Conservation (phyloP, 2,797 vertebrate species). For the Malurus splendens region DNA sequence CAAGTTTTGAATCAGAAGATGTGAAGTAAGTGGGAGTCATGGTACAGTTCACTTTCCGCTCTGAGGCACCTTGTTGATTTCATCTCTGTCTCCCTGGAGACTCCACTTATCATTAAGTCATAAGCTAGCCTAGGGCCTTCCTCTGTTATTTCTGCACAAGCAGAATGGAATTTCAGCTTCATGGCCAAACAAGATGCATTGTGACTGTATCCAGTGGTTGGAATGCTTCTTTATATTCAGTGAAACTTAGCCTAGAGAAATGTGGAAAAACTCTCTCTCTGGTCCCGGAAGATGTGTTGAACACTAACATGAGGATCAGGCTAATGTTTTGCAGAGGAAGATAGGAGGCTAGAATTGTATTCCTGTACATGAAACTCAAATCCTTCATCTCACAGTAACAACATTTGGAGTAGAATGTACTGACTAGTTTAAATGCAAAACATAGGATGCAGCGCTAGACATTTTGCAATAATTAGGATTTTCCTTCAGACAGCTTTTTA, state of each 20-base stretch:
- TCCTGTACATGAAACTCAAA: background rate
- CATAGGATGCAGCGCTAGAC: background rate
- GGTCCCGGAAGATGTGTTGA: background rate
- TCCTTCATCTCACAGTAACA: background rate
- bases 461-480: background rate
- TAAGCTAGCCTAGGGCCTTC: background rate
- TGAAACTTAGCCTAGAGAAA: background rate
- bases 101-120: background rate
- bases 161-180: background rate
- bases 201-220: background rate
- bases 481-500: background rate
- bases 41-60: background rate
- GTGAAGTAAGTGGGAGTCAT: background rate
- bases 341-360: background rate
- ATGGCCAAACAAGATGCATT: background rate
- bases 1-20: background rate
- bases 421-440: background rate
- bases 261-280: background rate
- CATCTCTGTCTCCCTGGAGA: background rate
- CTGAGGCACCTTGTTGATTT: background rate
- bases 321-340: background rate
- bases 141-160: background rate
- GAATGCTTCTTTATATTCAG: background rate
- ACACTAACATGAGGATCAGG: background rate
- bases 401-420: background rate